Conservation (phyloP, 30 jellyfish, hydroid and myxozoan genomes). For the Cassiopea andromeda region DNA sequence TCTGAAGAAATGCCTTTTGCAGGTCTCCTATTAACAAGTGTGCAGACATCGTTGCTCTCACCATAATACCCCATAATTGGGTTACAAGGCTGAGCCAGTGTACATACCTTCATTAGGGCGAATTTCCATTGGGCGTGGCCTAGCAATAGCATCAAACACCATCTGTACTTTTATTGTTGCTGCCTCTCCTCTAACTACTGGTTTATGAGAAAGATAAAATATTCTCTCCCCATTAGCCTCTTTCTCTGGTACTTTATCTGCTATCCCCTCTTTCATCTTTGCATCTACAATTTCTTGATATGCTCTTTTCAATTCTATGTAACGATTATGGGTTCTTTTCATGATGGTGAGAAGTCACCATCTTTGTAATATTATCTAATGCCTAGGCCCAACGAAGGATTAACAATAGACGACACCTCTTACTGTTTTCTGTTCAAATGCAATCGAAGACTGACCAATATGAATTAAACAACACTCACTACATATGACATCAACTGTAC, state of each 20-base stretch:
- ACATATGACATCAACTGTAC: no score
- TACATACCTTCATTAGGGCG: slow-evolving; percentile 34
- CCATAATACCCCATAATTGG: slow-evolving; percentile 49
- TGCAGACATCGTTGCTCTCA: slow-evolving; percentile 63
- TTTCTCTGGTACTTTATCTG: slow-evolving; percentile 30
- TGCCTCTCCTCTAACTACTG: slow-evolving; percentile 49
- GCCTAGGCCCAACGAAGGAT: no score
- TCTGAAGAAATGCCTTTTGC: slow-evolving; percentile 55
- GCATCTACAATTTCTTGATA: slow-evolving; percentile 52
- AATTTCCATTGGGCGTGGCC: slow-evolving; percentile 33
- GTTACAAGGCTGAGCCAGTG: slow-evolving; percentile 58
- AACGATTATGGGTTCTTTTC: no score
- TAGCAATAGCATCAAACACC: slow-evolving; percentile 52
- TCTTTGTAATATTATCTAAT: no score
- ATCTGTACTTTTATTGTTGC: slow-evolving; percentile 37
- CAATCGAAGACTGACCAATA: no score
- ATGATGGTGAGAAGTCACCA: no score
- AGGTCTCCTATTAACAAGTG: slow-evolving; percentile 36
- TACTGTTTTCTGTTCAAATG: background rate
- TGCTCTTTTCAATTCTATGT: slow-evolving; percentile 21
- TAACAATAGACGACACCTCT: background rate
- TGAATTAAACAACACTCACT: no score
- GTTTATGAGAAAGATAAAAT: slow-evolving; percentile 57
- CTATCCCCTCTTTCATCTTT: slow-evolving; percentile 42
- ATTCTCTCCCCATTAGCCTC: slow-evolving; percentile 43